A percentile compares a stretch with the other conserved stretches of the same genome.
Conservation (phyloP, 2,888 invertebrate species). For the Habrosyne pyritoides region DNA sequence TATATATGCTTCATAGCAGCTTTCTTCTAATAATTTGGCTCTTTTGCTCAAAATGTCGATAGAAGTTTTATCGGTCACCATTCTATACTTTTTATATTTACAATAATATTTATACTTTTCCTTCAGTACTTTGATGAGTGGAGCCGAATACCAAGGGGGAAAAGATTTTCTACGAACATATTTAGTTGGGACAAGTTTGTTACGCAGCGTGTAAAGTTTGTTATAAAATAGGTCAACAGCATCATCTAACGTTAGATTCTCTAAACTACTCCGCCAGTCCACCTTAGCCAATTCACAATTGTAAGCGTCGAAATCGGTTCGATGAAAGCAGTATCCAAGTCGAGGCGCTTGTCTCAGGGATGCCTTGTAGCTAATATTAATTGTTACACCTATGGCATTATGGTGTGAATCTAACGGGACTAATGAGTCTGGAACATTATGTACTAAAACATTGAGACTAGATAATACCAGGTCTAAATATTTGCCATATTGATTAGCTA, state of each 20-base stretch:
- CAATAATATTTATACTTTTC: slow-evolving; percentile 14
- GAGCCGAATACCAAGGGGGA: slow-evolving; percentile 24
- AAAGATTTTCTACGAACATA: not conserved
- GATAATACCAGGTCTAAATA: not conserved
- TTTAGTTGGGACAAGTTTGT: slow-evolving; percentile 14
- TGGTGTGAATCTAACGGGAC: not conserved
- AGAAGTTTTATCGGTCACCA: slow-evolving; percentile 15
- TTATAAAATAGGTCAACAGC: slow-evolving; percentile 13
- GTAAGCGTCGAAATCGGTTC: not conserved
- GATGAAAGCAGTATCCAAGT: not conserved
- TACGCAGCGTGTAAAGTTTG: slow-evolving; percentile 8
- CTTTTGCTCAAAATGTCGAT: slow-evolving; percentile 16
- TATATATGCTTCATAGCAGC: slow-evolving; percentile 17
- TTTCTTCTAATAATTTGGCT: slow-evolving; percentile 15
- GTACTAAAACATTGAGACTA: not conserved
- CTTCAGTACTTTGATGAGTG: slow-evolving; percentile 24
- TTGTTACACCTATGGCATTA: not conserved
- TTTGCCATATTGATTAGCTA: not conserved
- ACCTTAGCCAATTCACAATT: not conserved
- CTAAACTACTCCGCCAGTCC: slow-evolving; percentile 9
- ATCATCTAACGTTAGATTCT: not conserved
- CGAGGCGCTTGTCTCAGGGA: not conserved
- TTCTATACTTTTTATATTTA: slow-evolving; percentile 13
- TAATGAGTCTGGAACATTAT: not conserved
- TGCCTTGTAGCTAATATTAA: not conserved